Evolutionary conservation across 2,797 vertebrate species (phyloP).

Genomic region (Nasua narica): DNA sequence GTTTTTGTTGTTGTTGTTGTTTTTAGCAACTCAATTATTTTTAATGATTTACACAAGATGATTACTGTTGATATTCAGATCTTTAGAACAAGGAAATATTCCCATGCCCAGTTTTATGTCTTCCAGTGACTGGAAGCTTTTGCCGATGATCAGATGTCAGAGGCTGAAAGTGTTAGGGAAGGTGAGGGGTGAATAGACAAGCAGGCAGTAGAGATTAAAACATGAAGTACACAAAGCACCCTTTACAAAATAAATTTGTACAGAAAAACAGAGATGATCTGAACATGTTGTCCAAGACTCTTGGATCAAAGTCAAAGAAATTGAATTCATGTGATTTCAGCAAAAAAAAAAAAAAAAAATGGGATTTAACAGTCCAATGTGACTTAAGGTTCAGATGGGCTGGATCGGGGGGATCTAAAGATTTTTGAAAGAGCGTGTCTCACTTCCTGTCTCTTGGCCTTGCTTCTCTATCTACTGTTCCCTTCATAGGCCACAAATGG

Average conservation of each 20-base stretch:
- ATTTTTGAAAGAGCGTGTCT: background rate
- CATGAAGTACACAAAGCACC: background rate
- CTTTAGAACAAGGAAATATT: slow-evolving; percentile 14
- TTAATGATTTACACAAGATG: slow-evolving; percentile 57
- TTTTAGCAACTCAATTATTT: slow-evolving; percentile 36
- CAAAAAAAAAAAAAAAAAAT: no score
- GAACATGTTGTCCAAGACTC: background rate
- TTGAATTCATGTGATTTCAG: background rate
- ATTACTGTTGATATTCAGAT: slow-evolving; percentile 37
- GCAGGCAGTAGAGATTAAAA: background rate
- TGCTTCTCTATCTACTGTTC: no score
- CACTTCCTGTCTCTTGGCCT: background rate
- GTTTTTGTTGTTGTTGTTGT: background rate
- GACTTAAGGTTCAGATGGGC: background rate
- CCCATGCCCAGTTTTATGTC: background rate
- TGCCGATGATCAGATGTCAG: background rate
- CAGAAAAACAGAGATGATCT: background rate
- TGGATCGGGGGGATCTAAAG: background rate
- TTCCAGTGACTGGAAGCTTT: background rate
- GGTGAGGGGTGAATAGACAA: fast-evolving
- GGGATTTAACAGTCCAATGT: background rate
- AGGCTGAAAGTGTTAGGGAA: background rate
- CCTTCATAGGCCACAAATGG: background rate
- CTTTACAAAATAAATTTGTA: background rate
- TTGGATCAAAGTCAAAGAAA: background rate